Evolutionary conservation across 2,797 vertebrate genomes (phyloP), one percentile per base, ranked within the genome.

Genomic region (Melopsittacus undulatus): DNA sequence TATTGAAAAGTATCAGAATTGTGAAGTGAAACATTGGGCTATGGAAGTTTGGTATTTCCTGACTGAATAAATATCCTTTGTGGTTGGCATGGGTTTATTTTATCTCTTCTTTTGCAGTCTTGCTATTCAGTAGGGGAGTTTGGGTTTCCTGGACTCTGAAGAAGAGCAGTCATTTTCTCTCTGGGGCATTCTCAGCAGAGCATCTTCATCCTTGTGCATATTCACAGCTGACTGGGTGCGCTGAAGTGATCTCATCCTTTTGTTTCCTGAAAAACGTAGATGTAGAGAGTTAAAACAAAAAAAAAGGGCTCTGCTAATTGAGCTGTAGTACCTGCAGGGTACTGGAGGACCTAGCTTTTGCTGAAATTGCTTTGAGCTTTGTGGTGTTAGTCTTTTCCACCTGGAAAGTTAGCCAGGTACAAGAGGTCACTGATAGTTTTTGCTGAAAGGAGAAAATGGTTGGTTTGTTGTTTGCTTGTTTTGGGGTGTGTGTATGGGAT

Each of bases 121-220:
- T 9, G 3, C 30, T 76, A 14, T 93, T 92, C 83, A 90, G 38
- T 52, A 69, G 78, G 16, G 24, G 17, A 14, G 23, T 93, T 95
- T 51, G 81, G 52, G 42, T 81, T 92, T 81, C 46, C 80, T 70
- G 43, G 38, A 61, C 48, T 80, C 88, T 72, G 27, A 40, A 88
- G 56, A 94, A 52, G 78, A 90, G 89, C 91, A 79, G 59, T 76
- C 42, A 20, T 73, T 93, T 95, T 91, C 62, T 90, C 88, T 81
- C 67, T 72, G 48, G 84, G 91, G 56, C 62, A 76, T 87, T 94
- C 83, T 82, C 77, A 82, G 80, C 48, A 77, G 54, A 92, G 56
- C 22, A 64, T 77, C 57, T 89, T 92, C 42, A 57, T 89, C 75
- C 68, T 90, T 90, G 46, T 72, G 72, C 72, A 46, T 95, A 63